A percentile compares a stretch with the other conserved stretches of the same genome.
Evolutionary conservation across 2,888 invertebrate species (phyloP).

Genomic region (Marasmarcha lunaedactyla): DNA sequence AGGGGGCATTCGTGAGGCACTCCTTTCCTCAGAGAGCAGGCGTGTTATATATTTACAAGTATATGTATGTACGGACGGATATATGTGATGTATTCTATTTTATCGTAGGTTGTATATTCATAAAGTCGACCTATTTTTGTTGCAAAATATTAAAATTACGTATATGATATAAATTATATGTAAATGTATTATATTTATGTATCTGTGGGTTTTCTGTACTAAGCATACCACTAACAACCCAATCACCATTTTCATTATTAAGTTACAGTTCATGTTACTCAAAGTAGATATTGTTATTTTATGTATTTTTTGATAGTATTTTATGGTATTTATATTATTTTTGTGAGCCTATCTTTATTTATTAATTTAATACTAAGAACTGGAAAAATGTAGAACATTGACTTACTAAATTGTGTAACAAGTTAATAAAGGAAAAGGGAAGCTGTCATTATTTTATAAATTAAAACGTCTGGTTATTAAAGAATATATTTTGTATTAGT

Average conservation of each 20-base stretch:
- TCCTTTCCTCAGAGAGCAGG: conserved; percentile 54
- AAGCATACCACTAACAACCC: not conserved
- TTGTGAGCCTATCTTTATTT: conserved; percentile 1
- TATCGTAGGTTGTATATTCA: conserved; percentile 27
- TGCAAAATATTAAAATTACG: conserved; percentile 23
- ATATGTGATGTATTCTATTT: conserved; percentile 46
- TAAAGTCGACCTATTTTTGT: conserved; percentile 29
- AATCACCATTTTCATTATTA: not conserved
- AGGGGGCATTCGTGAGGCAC: conserved; percentile 60
- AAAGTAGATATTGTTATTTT: conserved; percentile 1
- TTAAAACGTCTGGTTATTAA: too few species aligned
- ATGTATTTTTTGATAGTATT: conserved; percentile 3
- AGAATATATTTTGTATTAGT: conserved; percentile 11
- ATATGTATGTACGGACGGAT: conserved; percentile 37
- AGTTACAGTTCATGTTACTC: not conserved
- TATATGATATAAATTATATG: conserved; percentile 10
- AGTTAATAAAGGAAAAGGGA: too few species aligned
- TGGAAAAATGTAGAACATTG: not conserved
- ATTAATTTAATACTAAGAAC: not conserved
- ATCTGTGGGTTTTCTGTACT: not conserved
- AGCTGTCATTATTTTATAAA: too few species aligned
- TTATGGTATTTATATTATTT: conserved; percentile 4
- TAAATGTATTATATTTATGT: conserved; percentile 6
- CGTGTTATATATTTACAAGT: conserved; percentile 31
- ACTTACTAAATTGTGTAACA: not conserved